Conservation (phyloP, 2,113 vertebrate species). For the Cynoglossus semilaevis region DNA sequence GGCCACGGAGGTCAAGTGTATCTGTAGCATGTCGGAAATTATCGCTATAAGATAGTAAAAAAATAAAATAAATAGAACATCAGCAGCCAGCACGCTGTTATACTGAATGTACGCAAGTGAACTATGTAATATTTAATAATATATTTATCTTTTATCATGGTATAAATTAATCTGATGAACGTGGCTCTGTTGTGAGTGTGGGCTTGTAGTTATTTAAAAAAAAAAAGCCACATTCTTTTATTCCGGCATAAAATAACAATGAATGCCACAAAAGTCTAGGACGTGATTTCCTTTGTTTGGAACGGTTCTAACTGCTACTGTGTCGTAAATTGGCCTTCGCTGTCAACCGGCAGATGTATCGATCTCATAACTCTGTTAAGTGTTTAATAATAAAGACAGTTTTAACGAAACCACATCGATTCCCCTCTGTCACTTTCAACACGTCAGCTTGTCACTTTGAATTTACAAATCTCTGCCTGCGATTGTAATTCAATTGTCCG, state of each 20-base stretch:
- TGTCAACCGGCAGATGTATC: too few relatives aligned
- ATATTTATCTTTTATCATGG: neutral
- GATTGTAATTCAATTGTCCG: too few relatives aligned
- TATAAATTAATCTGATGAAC: too few relatives aligned
- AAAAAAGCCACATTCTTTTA: too few relatives aligned
- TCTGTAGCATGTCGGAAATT: slow-evolving; percentile 46
- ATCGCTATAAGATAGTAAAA: slow-evolving; percentile 32
- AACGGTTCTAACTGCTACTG: slow-evolving; percentile 20
- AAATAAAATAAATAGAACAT: slow-evolving; percentile 27
- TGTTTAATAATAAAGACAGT: slow-evolving; percentile 42
- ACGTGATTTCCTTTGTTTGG: slow-evolving; percentile 14
- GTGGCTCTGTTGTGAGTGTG: too few relatives aligned
- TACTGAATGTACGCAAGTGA: slow-evolving; percentile 51
- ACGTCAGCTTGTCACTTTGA: too few relatives aligned
- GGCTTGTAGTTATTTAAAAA: too few relatives aligned
- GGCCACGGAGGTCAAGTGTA: slow-evolving; percentile 28
- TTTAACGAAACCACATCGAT: slow-evolving; percentile 25
- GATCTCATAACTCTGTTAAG: slow-evolving; percentile 32
- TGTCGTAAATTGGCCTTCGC: too few relatives aligned
- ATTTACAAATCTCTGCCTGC: too few relatives aligned
- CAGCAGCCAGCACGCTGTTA: slow-evolving; percentile 35
- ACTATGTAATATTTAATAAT: slow-evolving; percentile 18
- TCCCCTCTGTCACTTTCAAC: slow-evolving; percentile 5
- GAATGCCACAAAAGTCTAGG: slow-evolving; percentile 13
- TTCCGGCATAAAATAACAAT: too few relatives aligned